These are phyloP conservation scores for Melanaphis sacchari DNA, from an alignment of 1,140 invertebrate species.

Conservation along the genomic window DNA sequence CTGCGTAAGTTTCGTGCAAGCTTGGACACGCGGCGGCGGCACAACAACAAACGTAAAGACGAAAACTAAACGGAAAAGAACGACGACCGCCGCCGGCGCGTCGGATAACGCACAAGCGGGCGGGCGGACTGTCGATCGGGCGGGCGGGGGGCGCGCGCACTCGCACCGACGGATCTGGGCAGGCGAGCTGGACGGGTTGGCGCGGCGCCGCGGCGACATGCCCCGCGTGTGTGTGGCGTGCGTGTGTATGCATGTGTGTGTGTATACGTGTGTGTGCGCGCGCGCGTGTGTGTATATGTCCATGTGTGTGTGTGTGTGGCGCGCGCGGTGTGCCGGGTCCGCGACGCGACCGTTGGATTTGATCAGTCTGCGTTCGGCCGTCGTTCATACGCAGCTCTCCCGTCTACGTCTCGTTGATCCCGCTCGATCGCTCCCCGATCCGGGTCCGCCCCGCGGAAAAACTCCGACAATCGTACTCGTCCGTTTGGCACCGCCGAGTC, in stretches of 20 bases:
- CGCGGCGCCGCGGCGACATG: background rate
- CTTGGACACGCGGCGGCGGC: no score
- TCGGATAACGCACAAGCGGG: background rate
- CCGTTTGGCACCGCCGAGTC: background rate
- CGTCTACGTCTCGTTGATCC: background rate
- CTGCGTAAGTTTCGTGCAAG: background rate
- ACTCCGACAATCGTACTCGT: background rate
- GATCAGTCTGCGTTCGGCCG: constrained; percentile 39
- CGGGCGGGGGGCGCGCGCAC: background rate
- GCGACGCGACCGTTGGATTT: background rate
- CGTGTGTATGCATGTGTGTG: no score
- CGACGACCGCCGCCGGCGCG: background rate
- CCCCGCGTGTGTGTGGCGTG: no score
- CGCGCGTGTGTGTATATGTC: no score
- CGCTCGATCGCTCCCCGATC: background rate
- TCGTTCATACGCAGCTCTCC: constrained; percentile 13
- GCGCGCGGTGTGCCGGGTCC: background rate
- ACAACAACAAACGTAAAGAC: background rate
- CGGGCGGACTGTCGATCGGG: background rate
- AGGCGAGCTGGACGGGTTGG: background rate
- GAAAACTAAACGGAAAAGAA: background rate
- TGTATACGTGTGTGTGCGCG: no score
- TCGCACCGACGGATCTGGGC: background rate
- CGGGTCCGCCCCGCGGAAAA: background rate
- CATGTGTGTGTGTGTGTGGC: background rate